phyloP scores from a whole-genome alignment of 2,113 vertebrate species.

The Anas platyrhynchos region DNA sequence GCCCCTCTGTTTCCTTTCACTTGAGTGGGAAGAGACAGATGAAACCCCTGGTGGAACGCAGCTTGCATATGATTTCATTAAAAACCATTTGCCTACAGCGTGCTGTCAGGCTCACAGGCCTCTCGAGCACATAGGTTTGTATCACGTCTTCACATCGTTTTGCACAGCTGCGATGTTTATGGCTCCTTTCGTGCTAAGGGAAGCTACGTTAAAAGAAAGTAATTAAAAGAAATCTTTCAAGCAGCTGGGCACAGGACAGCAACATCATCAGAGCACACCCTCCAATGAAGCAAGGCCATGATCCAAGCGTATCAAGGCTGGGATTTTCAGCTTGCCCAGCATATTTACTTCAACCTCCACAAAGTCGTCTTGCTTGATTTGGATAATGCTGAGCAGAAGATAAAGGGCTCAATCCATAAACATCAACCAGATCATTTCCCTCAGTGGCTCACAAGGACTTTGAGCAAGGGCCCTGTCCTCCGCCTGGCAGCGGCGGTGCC shows the following conservation, averaged over 20 bases:
- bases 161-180: neutral
- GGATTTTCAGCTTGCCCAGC: neutral
- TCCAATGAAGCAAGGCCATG: neutral
- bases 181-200: neutral
- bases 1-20: neutral
- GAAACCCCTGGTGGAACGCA: neutral
- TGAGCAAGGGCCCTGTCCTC: neutral
- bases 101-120: neutral
- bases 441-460: neutral
- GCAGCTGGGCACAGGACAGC: neutral
- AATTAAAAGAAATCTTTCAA: neutral
- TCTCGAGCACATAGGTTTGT: neutral
- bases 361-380: neutral
- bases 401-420: neutral
- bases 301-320: neutral
- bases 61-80: neutral
- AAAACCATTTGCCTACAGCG: neutral
- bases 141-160: neutral
- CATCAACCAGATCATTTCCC: neutral
- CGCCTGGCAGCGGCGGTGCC: neutral
- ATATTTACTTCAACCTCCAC: neutral
- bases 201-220: neutral
- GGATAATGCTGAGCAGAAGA: neutral
- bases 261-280: neutral
- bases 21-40: neutral